Conservation (phyloP, 2,797 vertebrate genomes). For the Pogonophryne albipinna region DNA sequence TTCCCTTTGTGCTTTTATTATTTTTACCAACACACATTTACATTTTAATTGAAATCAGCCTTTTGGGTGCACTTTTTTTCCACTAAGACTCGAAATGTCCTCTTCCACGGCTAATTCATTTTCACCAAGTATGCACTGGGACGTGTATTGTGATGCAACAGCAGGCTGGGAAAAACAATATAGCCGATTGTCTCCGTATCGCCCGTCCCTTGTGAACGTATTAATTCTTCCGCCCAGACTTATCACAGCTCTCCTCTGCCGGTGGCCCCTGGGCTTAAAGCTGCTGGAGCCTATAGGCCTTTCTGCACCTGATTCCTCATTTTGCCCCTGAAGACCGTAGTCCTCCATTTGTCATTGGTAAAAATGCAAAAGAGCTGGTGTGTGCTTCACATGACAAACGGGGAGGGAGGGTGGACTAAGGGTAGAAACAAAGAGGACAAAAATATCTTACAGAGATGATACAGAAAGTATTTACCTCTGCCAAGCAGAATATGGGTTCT, state of each 20-base stretch:
- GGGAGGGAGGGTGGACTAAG: not conserved
- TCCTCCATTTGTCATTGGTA: constrained; percentile 85
- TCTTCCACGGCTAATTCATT: constrained; percentile 71
- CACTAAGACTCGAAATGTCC: constrained; percentile 55
- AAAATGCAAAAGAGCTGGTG: constrained; percentile 72
- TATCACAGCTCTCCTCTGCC: constrained; percentile 69
- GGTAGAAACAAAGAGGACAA: constrained; percentile 67
- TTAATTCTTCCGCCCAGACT: constrained; percentile 76
- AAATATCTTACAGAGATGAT: constrained; percentile 69
- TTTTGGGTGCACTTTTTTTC: constrained; percentile 14
- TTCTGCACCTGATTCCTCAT: constrained; percentile 77
- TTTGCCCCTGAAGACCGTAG: constrained; percentile 75
- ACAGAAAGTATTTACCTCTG: constrained; percentile 7
- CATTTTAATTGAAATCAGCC: constrained; percentile 6
- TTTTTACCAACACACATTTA: not conserved
- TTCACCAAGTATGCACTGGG: constrained; percentile 65
- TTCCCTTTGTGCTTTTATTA: not conserved
- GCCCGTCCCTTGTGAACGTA: constrained; percentile 69
- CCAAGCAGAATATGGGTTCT: constrained; percentile 1
- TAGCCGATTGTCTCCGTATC: constrained; percentile 58
- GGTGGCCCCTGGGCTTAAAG: constrained; percentile 77
- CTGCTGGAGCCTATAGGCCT: constrained; percentile 66
- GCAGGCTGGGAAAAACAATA: constrained; percentile 76
- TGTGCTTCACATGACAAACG: constrained; percentile 53
- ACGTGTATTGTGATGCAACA: constrained; percentile 73